A percentile compares a stretch with the other conserved stretches of the same genome.
Conservation (phyloP, 2,113 vertebrate species). For the Pteropus alecto region DNA sequence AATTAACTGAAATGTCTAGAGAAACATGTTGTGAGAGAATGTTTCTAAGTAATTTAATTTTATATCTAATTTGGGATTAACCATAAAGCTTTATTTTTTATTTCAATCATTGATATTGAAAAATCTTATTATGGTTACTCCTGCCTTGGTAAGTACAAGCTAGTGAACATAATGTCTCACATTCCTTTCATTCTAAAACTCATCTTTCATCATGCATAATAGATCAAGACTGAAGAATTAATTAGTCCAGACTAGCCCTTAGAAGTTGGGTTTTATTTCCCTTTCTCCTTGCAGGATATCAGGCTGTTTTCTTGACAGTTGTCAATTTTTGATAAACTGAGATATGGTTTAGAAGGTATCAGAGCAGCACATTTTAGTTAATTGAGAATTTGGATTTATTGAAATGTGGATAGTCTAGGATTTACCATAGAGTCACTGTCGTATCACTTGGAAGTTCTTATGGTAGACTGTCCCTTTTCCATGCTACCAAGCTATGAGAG, state of each 20-base stretch:
- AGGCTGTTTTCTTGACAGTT: slow-evolving; percentile 34
- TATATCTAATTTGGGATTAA: slow-evolving; percentile 45
- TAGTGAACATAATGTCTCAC: not conserved
- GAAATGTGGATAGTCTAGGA: not conserved
- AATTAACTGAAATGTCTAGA: slow-evolving; percentile 16
- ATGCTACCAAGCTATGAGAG: not conserved
- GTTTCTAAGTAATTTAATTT: slow-evolving; percentile 41
- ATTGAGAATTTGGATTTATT: slow-evolving; percentile 23
- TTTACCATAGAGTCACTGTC: not conserved
- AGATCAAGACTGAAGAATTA: slow-evolving; percentile 8
- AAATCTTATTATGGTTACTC: slow-evolving; percentile 37
- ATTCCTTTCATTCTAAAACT: slow-evolving; percentile 31
- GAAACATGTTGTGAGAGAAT: slow-evolving; percentile 15
- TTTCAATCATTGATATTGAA: slow-evolving; percentile 51
- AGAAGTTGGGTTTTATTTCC: slow-evolving; percentile 27
- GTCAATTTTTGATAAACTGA: slow-evolving; percentile 1
- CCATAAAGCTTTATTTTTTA: slow-evolving; percentile 46
- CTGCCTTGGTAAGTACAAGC: slow-evolving; percentile 35
- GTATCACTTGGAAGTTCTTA: not conserved
- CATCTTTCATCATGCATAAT: not conserved
- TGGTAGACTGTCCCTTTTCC: not conserved
- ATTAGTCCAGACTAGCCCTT: not conserved
- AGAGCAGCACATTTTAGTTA: slow-evolving; percentile 44
- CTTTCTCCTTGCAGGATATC: not conserved
- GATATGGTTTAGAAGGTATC: not conserved